These are phyloP conservation scores for Capitulum mitella DNA, from an alignment of 2,888 invertebrate genomes.

Conservation along the genomic window DNA sequence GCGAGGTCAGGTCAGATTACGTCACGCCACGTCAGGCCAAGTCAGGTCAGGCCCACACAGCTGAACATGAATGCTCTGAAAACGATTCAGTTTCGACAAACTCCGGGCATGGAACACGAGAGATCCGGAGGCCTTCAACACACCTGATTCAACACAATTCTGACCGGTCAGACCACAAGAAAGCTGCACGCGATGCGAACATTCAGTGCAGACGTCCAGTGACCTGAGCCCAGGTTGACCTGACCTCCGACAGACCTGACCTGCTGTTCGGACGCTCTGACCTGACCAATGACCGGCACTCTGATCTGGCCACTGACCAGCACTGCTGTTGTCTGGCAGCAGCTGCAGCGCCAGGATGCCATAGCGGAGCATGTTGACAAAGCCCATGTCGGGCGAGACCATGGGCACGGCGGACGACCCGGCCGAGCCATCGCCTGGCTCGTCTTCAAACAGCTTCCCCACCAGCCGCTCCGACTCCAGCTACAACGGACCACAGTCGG, in stretches of 20 bases:
- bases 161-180: too few species aligned
- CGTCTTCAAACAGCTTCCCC: conserved; percentile 51
- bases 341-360: conserved; percentile 66
- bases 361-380: conserved; percentile 67
- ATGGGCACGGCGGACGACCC: conserved; percentile 30
- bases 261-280: neutral
- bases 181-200: too few species aligned
- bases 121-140: too few species aligned
- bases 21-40: conserved; percentile 25
- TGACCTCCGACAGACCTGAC: too few species aligned
- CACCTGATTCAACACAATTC: too few species aligned
- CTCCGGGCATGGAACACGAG: too few species aligned
- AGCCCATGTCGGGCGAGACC: conserved; percentile 45
- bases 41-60: neutral
- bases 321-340: conserved; percentile 64
- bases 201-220: neutral
- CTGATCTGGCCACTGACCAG: conserved; percentile 61
- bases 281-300: too few species aligned
- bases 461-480: conserved; percentile 46
- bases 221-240: neutral
- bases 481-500: conserved; percentile 25
- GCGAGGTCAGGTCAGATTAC: neutral
- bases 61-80: too few species aligned
- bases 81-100: too few species aligned
- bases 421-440: conserved; percentile 22